These are phyloP conservation scores for Pristionchus pacificus DNA, from an alignment of 1,140 invertebrate genomes.

Conservation along the genomic window DNA sequence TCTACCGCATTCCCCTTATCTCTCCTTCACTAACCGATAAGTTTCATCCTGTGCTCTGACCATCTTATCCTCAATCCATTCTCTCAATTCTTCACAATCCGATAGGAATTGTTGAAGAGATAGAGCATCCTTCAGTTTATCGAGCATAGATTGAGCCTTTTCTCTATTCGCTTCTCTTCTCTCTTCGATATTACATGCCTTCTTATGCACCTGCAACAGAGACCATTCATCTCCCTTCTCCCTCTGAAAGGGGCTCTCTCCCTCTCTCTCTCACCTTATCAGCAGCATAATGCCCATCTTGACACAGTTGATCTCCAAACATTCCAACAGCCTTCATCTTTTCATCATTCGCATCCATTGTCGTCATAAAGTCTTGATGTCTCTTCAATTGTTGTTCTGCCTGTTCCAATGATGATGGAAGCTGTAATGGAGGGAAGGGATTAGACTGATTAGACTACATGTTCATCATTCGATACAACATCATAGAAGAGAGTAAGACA, in stretches of 20 bases:
- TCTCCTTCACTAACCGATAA: conserved; percentile 69
- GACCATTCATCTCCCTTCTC: background rate
- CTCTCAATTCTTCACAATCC: conserved; percentile 81
- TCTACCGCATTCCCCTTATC: no score
- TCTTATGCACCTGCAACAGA: conserved; percentile 73
- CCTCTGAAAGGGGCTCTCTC: background rate
- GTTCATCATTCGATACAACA: no score
- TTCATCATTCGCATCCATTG: conserved; percentile 99
- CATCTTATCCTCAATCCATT: conserved; percentile 96
- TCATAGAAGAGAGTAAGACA: no score
- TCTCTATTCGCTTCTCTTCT: conserved; percentile 80
- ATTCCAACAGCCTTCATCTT: conserved; percentile 83
- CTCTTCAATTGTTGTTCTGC: conserved; percentile 94
- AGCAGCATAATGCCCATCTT: conserved; percentile 71
- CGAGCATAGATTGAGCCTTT: conserved; percentile 81
- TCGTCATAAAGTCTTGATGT: conserved; percentile 96
- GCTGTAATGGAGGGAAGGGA: no score
- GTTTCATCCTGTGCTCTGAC: conserved; percentile 97
- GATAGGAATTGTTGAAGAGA: conserved; percentile 62
- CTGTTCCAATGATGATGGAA: conserved; percentile 86
- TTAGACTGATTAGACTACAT: no score
- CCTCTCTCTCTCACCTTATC: conserved; percentile 70
- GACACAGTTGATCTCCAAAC: conserved; percentile 80
- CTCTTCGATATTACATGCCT: conserved; percentile 87
- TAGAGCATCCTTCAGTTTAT: conserved; percentile 83